Base-by-base conservation (phyloP, 2,797 vertebrate species). In the Allobates femoralis region DNA sequence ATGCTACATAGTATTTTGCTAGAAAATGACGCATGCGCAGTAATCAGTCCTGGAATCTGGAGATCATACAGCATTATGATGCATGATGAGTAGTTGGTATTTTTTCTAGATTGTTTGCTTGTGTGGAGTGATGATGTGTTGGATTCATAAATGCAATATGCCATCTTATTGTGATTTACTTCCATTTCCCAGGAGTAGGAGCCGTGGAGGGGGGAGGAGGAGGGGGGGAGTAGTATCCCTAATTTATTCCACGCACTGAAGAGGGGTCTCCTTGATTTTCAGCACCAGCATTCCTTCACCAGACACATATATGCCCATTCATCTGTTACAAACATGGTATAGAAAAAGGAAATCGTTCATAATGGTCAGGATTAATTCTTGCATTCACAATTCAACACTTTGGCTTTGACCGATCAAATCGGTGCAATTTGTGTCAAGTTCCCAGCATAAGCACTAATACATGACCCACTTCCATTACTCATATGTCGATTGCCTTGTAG, bases 21-120 rank as follows among this genome's bases (percentile, higher is more conserved):
- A 66, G n/a, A 28, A 18, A 28, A n/a, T 5, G 14, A 78, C 76
- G 81, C 86, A 87, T 87, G 86, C 82, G 86, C 86, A 74, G 5
- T 32, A 28, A n/a, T 34, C 19, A 26, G 16, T 3, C 4, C 30
- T 37, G 41, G 11, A 51, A 55, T 75, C 14, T 21, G 58, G 32
- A 28, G 71, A 58, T 86, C 55, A 81, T 75, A 66, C 58, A 32
- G 46, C 28, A 67, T 85, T 41, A 67, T 86, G 71, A 74, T 82
- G 71, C 78, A 50, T 41, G 58, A 60, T 50, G 69, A 78, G 62
- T 64, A 83, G 66, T 82, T 83, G 80, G 79, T 77, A 73, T 77
- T 77, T 77, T n/a, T 50, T 76, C 41, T 75, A 60, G 21, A 75
- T 82, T 21, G 85, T 56, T 76, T 86, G 79, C 74, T 82, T 77